Evolutionary conservation across 1,140 invertebrate species (phyloP), one percentile per base, ranked within the genome.

Genomic region (Whitmania pigra): DNA sequence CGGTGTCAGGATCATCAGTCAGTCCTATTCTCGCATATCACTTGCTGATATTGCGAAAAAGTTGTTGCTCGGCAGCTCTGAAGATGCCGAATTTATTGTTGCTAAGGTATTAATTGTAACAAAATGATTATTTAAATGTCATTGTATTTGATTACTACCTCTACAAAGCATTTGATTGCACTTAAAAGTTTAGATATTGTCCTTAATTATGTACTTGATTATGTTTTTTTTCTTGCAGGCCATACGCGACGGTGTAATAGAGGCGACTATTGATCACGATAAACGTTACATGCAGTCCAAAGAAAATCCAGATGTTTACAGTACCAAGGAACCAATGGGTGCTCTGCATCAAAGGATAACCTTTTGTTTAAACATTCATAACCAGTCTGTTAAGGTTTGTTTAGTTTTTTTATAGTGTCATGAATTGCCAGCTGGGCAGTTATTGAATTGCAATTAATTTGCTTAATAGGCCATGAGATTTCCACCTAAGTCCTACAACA

Each of bases 31-130:
- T 0, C 86, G 92, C 68, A 99, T 99, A 75, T 94, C 93, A 15
- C 88, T 97, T 0, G 86, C 88, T 72, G 94, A 98, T 82, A 94
- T 99, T 77, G 94, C 94, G 13, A 86, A 87, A 73, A 98, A 99
- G 79, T 83, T 99, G 29, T 89, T 91, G 17, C 83, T 99, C 22
- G 94, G 96, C 79, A 94, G 91, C 15, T 89, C 92, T 4, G 93
- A 96, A 79, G 96, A 99, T 87, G 95, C 95, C 0, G 96, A 99
- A 81, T 99, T 96, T 80, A 97, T 99, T 80, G 94, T 99, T 0
- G 94, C 95, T 0, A 99, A 99, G 84, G 85, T 84, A 75, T 60
- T 49, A 54, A n/a, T n/a, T n/a, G n/a, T n/a, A n/a, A n/a, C n/a
- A n/a, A n/a, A n/a, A n/a, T n/a, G n/a, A n/a, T n/a, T n/a, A n/a